Evolutionary conservation across 2,888 invertebrate genomes (phyloP).

Genomic region (Phengaris alcon): DNA sequence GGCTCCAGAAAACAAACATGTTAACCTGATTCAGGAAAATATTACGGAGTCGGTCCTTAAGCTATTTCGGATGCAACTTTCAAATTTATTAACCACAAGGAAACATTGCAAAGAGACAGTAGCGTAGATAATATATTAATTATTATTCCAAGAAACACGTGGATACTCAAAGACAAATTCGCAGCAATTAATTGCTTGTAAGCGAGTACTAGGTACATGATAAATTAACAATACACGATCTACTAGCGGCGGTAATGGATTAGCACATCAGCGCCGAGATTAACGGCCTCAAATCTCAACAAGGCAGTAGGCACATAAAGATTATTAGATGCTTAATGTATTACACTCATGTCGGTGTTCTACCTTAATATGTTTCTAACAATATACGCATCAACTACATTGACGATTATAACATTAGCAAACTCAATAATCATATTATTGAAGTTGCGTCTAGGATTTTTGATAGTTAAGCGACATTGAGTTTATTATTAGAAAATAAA

Average conservation of each 20-base stretch:
- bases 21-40: no score
- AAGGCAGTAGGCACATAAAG: conserved; percentile 41
- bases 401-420: no score
- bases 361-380: neutral
- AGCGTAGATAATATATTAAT: neutral
- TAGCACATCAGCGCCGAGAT: conserved; percentile 56
- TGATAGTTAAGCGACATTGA: no score
- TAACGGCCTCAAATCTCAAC: conserved; percentile 49
- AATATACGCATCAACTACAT: neutral
- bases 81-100: neutral
- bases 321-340: conserved; percentile 40
- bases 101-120: neutral
- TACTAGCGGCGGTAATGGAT: conserved; percentile 58
- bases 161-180: conserved; percentile 25
- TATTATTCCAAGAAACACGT: neutral
- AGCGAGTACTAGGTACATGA: conserved; percentile 8
- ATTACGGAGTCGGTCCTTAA: no score
- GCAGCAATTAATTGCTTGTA: conserved; percentile 17
- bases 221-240: conserved; percentile 41
- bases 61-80: no score
- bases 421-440: no score
- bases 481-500: no score
- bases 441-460: no score
- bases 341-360: conserved; percentile 33
- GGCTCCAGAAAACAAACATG: no score